phyloP scores from a whole-genome alignment of 2,113 vertebrate species.

The Gambusia holbrooki region DNA sequence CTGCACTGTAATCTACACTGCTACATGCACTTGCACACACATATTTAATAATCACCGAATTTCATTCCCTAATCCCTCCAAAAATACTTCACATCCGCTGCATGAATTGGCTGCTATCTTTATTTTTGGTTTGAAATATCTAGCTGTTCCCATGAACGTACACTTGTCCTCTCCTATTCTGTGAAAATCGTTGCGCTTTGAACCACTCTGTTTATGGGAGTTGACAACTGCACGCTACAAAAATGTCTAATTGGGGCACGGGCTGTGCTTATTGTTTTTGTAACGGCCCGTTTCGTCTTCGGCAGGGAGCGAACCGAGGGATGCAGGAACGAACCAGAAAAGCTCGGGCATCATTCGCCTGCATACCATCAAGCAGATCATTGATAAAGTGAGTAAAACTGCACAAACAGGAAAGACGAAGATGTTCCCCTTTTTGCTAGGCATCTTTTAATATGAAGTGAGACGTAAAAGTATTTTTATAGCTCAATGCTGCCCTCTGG shows the following conservation, averaged over 20 bases:
- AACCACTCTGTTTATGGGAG: slow-evolving; percentile 67
- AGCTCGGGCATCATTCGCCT: slow-evolving; percentile 98
- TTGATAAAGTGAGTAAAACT: slow-evolving; percentile 88
- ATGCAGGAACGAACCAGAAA: slow-evolving; percentile 95
- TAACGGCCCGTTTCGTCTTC: slow-evolving; percentile 45
- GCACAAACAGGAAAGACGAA: neutral
- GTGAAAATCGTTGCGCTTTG: slow-evolving; percentile 42
- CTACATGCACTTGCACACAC: slow-evolving; percentile 57
- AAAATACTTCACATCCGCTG: slow-evolving; percentile 52
- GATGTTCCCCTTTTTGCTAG: slow-evolving; percentile 2
- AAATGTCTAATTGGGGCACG: slow-evolving; percentile 65
- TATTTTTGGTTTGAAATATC: slow-evolving; percentile 47
- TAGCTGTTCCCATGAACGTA: slow-evolving; percentile 42
- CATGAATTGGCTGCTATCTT: slow-evolving; percentile 70
- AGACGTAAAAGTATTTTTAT: neutral
- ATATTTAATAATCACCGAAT: slow-evolving; percentile 38
- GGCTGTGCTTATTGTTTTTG: slow-evolving; percentile 55
- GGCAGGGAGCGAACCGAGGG: slow-evolving; percentile 94
- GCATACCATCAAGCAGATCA: slow-evolving; percentile 99
- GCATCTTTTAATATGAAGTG: slow-evolving; percentile 31
- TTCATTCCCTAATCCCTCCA: slow-evolving; percentile 40
- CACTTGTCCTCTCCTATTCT: slow-evolving; percentile 66
- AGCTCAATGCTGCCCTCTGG: slow-evolving; percentile 71
- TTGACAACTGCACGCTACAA: slow-evolving; percentile 68
- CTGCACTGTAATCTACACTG: slow-evolving; percentile 40